These are phyloP conservation scores for Hyposoter didymator DNA, from an alignment of 2,888 invertebrate species.

Conservation along the genomic window DNA sequence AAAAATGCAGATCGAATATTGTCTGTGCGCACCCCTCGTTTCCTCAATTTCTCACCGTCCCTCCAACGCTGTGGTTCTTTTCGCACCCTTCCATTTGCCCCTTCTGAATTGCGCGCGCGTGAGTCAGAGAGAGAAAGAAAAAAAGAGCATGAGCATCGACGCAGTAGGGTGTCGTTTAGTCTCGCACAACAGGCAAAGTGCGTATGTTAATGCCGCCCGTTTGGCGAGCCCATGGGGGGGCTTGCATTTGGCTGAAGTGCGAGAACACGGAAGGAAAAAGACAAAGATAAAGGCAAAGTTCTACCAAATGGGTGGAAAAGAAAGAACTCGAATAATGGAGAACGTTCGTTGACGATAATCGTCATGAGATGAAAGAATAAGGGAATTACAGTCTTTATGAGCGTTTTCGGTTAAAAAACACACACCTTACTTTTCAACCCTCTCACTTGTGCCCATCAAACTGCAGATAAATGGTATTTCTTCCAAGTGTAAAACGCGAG, in stretches of 20 bases:
- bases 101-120: conserved; percentile 16
- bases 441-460: neutral
- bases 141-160: conserved; percentile 30
- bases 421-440: neutral
- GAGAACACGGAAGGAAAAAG: conserved; percentile 36
- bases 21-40: conserved; percentile 48
- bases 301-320: conserved; percentile 17
- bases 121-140: conserved; percentile 8
- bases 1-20: conserved; percentile 49
- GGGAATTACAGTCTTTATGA: conserved; percentile 40
- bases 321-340: conserved; percentile 9
- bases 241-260: conserved; percentile 59
- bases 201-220: conserved; percentile 32
- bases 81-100: conserved; percentile 54
- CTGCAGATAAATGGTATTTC: conserved; percentile 4
- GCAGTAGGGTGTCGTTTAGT: conserved; percentile 44
- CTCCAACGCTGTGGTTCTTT: conserved; percentile 4
- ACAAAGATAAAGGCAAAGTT: conserved; percentile 6
- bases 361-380: conserved; percentile 37
- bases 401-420: conserved; percentile 23
- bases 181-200: conserved; percentile 16
- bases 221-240: conserved; percentile 43
- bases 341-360: conserved; percentile 37
- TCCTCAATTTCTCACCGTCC: conserved; percentile 18
- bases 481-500: neutral